Evolutionary conservation across 2,797 vertebrate genomes (phyloP), one percentile per base, ranked within the genome.

Genomic region (Notolabrus celidotus): DNA sequence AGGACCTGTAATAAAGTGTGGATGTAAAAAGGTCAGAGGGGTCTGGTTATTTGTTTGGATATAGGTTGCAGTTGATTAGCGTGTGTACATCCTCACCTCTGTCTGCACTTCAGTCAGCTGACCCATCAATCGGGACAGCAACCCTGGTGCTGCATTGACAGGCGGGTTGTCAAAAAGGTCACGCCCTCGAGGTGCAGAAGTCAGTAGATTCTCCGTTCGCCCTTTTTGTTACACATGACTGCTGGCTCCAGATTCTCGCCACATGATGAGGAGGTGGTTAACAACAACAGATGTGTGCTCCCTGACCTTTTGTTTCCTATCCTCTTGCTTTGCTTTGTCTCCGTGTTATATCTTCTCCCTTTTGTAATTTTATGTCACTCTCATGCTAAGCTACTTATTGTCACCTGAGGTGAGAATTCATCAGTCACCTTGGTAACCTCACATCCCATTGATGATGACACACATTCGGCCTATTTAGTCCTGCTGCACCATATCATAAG

Each of bases 141-240:
- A 47, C 71, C 22, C 36, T 5, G 16, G 60, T 51, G 72, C 53
- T 61, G 75, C 71, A 46, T 20, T 84, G 87, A 86, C 65, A 77
- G 87, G 67, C 54, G 2, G 33, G 38, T 55, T 82, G 88, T 88
- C 76, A 83, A 71, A 89, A 87, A 92, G 88, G 89, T 91, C 66
- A 16, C 52, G 80, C 59, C 88, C 80, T 2, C n/a, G 46, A 38
- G 85, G 81, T 65, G n/a, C n/a, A n/a, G 62, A 23, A 78, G 49
- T 74, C 56, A 25, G 67, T 17, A 49, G 71, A 12, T 71, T 57
- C 67, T 78, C 58, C 67, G 55, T 65, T 51, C 54, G 64, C 64
- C 50, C 72, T 45, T 81, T 58, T 79, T 86, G 72, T 92, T 89
- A 90, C 91, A 91, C 73, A 76, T 86, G 79, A 86, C 83, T 47